Conservation (phyloP, 2,113 vertebrate genomes). For the Notiomystis cincta region DNA sequence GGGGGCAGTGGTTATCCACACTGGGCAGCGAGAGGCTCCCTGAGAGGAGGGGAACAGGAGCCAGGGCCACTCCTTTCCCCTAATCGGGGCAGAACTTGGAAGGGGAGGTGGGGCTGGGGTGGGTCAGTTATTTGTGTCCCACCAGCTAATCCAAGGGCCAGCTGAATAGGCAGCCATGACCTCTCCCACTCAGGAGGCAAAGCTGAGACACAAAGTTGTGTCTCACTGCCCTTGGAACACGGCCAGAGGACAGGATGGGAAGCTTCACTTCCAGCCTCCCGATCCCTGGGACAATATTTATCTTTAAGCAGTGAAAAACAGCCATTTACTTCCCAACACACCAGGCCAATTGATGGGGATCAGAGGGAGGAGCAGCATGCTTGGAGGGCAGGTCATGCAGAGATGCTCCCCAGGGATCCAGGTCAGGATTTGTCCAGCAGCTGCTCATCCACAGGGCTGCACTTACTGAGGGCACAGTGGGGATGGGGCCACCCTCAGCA, state of each 20-base stretch:
- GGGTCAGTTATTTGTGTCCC: not conserved
- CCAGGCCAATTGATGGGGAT: rapidly evolving
- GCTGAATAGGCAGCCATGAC: not conserved
- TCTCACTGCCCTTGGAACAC: not conserved
- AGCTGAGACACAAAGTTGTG: not conserved
- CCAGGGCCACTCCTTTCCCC: not conserved
- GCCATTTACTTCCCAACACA: not conserved
- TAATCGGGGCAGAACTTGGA: not conserved
- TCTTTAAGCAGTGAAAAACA: not conserved
- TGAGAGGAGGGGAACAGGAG: not conserved
- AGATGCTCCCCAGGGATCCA: not conserved
- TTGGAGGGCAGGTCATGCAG: not conserved
- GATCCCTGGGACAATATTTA: not conserved
- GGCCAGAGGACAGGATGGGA: rapidly evolving
- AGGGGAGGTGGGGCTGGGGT: not conserved
- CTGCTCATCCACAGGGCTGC: not conserved
- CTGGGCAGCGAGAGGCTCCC: not conserved
- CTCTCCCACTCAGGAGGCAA: not conserved
- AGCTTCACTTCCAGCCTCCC: not conserved
- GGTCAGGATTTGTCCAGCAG: not conserved
- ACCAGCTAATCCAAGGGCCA: not conserved
- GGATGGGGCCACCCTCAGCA: rapidly evolving
- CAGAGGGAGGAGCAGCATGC: not conserved
- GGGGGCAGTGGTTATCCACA: not conserved
- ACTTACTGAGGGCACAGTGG: rapidly evolving